phyloP scores from a whole-genome alignment of 92 coral and sea anemone genomes.

The Parazoanthus darwini region DNA sequence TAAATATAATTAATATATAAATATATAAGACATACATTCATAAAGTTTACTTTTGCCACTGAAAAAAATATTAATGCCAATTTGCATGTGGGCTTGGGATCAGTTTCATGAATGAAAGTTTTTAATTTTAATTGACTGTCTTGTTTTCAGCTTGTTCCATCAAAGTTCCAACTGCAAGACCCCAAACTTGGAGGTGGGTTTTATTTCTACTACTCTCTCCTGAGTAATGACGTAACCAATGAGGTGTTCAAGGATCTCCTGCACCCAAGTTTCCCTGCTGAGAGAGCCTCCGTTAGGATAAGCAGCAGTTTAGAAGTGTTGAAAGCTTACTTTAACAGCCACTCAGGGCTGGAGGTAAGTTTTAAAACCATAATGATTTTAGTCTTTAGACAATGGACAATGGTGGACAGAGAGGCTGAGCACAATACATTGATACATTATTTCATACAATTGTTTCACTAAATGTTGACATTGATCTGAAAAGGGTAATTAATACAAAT shows the following conservation, averaged over 20 bases:
- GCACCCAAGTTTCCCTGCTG: constrained; percentile 94
- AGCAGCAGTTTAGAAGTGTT: constrained; percentile 62
- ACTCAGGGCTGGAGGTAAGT: constrained; percentile 85
- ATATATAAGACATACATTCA: no score
- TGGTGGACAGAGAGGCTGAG: not conserved
- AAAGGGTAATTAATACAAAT: no score
- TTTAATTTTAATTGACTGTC: not conserved
- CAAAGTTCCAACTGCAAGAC: constrained; percentile 84
- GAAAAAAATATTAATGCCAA: no score
- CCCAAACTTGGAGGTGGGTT: constrained; percentile 88
- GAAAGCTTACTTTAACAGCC: constrained; percentile 60
- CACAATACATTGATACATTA: no score
- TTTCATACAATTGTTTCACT: no score
- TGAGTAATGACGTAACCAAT: constrained; percentile 93
- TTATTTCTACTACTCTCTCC: constrained; percentile 88
- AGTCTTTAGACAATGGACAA: not conserved
- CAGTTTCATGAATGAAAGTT: no score
- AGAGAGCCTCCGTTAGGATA: constrained; percentile 94
- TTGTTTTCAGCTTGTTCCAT: constrained; percentile 82
- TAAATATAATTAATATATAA: no score
- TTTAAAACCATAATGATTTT: no score
- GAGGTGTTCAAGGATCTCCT: constrained; percentile 92
- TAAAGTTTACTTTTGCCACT: no score
- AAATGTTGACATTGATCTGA: no score
- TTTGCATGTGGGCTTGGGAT: not conserved